Base-by-base conservation (phyloP, 1,140 invertebrate species). In the Drosophila chauvacae region DNA sequence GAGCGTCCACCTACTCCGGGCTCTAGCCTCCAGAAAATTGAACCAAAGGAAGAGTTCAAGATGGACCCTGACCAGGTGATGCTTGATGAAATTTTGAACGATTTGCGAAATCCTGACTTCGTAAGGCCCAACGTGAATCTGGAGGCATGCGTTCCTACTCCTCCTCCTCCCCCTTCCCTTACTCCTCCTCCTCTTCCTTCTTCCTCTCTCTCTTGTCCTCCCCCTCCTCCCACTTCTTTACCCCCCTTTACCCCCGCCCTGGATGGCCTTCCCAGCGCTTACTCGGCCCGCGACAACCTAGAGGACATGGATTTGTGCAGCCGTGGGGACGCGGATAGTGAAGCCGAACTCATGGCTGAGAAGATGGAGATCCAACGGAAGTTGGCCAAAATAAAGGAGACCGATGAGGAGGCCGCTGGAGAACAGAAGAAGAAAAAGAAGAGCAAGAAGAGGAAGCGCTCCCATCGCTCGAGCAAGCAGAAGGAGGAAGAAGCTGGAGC, bases 391-490 rank as follows among this genome's bases (percentile, higher is more conserved):
- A 20, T 47, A 7, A 20, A 41, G 2, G 35, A 11, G 0, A 3
- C 48, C 6, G 20, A 56, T 2, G 13, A 44, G 5, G 1, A 57
- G 6, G 13, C 50, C 2, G 23, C 20, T 16, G 53, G 14, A 10
- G 53, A 41, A 6, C 33, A 39, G 0, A 57, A 57, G 30, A 45
- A 60, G 14, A 37, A 41, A 5, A 63, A 59, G 23, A 87, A 73
- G 26, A 68, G 77, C 18, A 47, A 55, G n/a, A 85, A 75, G 7
- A 85, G 74, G 33, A 53, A 71, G 30, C 66, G 48, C 7, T 68
- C 66, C 14, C 47, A 55, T 33, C 35, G 48, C 16, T 70, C 66
- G 3, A 42, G 1, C 33, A 73, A 74, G n/a, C 69, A 78, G 7
- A n/a, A 68, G 2, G 78, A 81, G n/a, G 77, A 77, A 26, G 33